Conservation (phyloP, 2,888 invertebrate genomes). For the Epistrophella euchroma region DNA sequence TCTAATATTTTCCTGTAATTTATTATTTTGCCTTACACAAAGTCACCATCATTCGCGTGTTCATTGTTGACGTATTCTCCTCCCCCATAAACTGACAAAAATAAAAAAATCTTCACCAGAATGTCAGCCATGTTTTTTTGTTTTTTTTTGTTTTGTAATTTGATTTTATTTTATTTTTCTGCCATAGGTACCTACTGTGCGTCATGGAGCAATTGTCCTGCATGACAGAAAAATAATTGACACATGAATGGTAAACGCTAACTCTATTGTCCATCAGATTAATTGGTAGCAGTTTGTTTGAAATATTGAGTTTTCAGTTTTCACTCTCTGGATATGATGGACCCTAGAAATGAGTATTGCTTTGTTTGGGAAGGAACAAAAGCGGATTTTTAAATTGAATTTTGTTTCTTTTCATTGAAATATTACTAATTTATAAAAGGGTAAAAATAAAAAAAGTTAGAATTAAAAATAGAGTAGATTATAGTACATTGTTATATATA, state of each 20-base stretch:
- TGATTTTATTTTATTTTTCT: background rate
- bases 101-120: background rate
- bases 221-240: constrained; percentile 70
- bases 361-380: background rate
- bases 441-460: background rate
- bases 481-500: no score
- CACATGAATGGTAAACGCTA: constrained; percentile 66
- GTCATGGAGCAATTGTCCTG: constrained; percentile 40
- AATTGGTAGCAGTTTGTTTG: constrained; percentile 67
- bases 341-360: background rate
- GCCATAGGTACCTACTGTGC: constrained; percentile 4
- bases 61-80: no score
- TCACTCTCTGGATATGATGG: constrained; percentile 43
- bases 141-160: background rate
- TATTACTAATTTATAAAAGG: background rate
- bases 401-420: background rate
- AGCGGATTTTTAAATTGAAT: constrained; percentile 3
- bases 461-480: no score
- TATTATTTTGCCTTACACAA: no score
- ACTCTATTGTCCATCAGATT: constrained; percentile 64
- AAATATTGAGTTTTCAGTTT: constrained; percentile 61
- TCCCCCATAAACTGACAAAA: background rate
- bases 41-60: no score
- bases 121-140: background rate
- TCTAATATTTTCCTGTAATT: no score